Evolutionary conservation across 2,113 vertebrate genomes (phyloP).

Genomic region (Delphinapterus leucas): DNA sequence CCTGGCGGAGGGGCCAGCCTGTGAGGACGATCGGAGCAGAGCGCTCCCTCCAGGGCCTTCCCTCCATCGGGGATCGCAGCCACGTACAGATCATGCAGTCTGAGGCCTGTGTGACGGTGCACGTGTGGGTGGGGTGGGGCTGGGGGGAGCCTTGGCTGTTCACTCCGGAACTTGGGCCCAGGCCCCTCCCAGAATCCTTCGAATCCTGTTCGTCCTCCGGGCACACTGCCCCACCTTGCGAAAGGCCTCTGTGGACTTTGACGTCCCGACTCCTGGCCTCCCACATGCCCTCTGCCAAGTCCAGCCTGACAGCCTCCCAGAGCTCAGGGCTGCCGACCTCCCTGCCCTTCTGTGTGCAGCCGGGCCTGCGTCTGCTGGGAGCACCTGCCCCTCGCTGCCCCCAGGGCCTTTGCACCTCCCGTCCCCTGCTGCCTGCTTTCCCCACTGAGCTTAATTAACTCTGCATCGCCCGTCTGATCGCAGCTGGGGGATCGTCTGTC

Average conservation of each 20-base stretch:
- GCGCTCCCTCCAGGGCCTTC: not conserved
- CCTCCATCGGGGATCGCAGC: not conserved
- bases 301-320: not conserved
- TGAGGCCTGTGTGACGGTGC: not conserved
- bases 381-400: not conserved
- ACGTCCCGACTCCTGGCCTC: not conserved
- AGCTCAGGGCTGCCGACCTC: not conserved
- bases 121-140: too few species aligned
- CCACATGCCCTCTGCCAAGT: not conserved
- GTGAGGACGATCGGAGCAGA: too few species aligned
- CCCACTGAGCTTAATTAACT: not conserved
- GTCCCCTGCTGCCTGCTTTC: not conserved
- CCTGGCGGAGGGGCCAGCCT: not conserved
- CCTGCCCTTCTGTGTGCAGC: not conserved
- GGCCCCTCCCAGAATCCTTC: too few species aligned
- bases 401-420: not conserved
- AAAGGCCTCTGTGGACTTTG: not conserved
- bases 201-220: not conserved
- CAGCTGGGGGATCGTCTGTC: rapidly evolving
- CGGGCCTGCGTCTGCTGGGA: not conserved
- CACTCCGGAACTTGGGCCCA: not conserved
- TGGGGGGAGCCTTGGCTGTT: not conserved
- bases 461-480: not conserved
- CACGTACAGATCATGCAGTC: rapidly evolving
- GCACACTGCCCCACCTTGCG: not conserved